These are phyloP conservation scores for Macroglossus sobrinus DNA, from an alignment of 2,113 vertebrate species.

Conservation along the genomic window DNA sequence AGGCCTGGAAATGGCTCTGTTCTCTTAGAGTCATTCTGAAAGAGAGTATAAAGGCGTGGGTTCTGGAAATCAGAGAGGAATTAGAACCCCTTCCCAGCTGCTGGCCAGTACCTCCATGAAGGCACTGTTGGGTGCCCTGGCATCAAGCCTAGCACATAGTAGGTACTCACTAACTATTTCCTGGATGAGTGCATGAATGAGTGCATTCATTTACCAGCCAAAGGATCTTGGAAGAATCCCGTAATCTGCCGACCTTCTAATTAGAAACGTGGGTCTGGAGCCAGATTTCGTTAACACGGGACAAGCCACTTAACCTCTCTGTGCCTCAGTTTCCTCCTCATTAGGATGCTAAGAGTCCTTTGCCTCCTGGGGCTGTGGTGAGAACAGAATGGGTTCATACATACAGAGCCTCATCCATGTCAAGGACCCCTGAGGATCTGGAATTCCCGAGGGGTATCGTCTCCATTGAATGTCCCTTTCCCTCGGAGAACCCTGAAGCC, in stretches of 20 bases:
- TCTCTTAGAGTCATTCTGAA: background rate
- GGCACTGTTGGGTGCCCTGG: background rate
- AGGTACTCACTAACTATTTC: background rate
- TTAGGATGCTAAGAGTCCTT: background rate
- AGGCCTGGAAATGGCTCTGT: background rate
- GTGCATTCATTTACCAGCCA: background rate
- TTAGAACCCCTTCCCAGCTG: background rate
- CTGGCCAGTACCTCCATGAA: background rate
- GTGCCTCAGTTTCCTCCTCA: background rate
- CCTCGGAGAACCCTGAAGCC: background rate
- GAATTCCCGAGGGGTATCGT: background rate
- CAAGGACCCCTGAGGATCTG: background rate
- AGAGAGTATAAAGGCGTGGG: background rate
- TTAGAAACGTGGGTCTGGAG: background rate
- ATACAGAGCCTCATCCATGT: fast-evolving
- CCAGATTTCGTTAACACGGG: background rate
- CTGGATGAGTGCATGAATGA: background rate
- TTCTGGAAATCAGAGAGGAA: background rate
- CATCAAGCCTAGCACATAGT: background rate
- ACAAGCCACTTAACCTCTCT: background rate
- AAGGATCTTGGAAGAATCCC: background rate
- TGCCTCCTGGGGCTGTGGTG: background rate
- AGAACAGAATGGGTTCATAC: background rate
- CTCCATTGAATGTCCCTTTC: background rate
- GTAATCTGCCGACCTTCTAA: background rate